A percentile compares a stretch with the other conserved stretches of the same genome.
Conservation (phyloP, 1,140 invertebrate species). For the Steinernema khuongi region DNA sequence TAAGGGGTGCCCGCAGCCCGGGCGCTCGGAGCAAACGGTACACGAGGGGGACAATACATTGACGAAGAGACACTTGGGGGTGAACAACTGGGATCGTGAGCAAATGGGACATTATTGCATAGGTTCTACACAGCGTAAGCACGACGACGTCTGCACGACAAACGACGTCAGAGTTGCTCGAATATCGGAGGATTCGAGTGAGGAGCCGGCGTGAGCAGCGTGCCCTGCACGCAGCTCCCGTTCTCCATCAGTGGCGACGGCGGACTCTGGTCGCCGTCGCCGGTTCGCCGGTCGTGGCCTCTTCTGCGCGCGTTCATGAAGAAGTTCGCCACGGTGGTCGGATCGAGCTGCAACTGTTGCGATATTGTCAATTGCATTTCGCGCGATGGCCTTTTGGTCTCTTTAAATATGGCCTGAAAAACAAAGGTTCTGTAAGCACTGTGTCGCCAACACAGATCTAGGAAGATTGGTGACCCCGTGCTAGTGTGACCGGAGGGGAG, state of each 20-base stretch:
- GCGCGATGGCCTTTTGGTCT: slow-evolving; percentile 97
- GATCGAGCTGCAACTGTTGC: slow-evolving; percentile 89
- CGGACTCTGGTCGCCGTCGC: slow-evolving; percentile 17
- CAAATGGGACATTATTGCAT: neutral
- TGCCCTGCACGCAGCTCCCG: neutral
- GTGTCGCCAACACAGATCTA: neutral
- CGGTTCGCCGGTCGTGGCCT: slow-evolving; percentile 80
- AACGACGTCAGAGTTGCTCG: neutral
- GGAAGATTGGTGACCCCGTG: too few species aligned
- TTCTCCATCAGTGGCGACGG: neutral
- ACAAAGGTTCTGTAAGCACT: neutral
- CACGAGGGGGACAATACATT: neutral
- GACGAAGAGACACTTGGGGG: neutral
- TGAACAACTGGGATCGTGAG: neutral
- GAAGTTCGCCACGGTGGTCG: slow-evolving; percentile 98
- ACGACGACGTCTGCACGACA: neutral
- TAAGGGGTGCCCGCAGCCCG: slow-evolving; percentile 1
- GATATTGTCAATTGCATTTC: slow-evolving; percentile 99
- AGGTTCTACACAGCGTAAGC: neutral
- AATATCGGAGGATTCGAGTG: neutral
- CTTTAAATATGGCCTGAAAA: slow-evolving; percentile 67
- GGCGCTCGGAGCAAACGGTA: neutral
- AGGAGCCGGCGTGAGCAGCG: neutral
- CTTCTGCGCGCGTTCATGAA: slow-evolving; percentile 98
- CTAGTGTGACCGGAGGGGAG: too few species aligned